Percentiles rank a stretch among this genome's conserved stretches.
phyloP scores from a whole-genome alignment of 2,888 invertebrate genomes.

The Nebria salina region DNA sequence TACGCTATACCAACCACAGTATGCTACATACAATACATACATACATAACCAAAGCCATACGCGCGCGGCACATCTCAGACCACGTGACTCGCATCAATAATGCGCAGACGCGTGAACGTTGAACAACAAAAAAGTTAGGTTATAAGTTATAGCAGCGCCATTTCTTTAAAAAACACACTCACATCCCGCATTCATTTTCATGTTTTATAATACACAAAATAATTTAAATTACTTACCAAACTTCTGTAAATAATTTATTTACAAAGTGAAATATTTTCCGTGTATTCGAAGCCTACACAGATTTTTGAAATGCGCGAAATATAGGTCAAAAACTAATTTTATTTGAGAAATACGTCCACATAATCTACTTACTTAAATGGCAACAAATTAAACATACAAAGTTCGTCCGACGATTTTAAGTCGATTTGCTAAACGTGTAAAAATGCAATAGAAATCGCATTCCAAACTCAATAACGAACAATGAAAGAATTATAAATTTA shows the following conservation, averaged over 20 bases:
- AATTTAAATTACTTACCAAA: no score
- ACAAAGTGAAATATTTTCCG: no score
- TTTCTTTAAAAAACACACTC: neutral
- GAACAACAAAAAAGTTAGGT: conserved; percentile 5
- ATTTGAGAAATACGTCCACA: neutral
- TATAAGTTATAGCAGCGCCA: neutral
- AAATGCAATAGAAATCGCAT: conserved; percentile 45
- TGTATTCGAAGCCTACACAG: no score
- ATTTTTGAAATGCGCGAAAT: neutral
- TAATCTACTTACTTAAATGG: conserved; percentile 2
- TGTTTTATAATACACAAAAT: neutral
- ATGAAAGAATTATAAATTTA: conserved; percentile 11
- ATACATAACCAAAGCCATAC: neutral
- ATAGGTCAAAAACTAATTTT: conserved; percentile 13
- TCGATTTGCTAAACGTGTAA: conserved; percentile 34
- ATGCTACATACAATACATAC: neutral
- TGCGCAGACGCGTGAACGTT: conserved; percentile 9
- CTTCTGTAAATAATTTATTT: no score
- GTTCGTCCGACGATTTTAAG: conserved; percentile 32
- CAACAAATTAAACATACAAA: conserved; percentile 21
- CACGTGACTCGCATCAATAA: conserved; percentile 13
- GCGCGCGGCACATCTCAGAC: neutral
- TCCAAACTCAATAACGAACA: neutral
- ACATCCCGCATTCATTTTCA: neutral
- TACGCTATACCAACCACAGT: conserved; percentile 18